A percentile compares a stretch with the other conserved stretches of the same genome.
These are phyloP conservation scores for Lates japonicus DNA, from an alignment of 2,797 vertebrate species.

Conservation along the genomic window DNA sequence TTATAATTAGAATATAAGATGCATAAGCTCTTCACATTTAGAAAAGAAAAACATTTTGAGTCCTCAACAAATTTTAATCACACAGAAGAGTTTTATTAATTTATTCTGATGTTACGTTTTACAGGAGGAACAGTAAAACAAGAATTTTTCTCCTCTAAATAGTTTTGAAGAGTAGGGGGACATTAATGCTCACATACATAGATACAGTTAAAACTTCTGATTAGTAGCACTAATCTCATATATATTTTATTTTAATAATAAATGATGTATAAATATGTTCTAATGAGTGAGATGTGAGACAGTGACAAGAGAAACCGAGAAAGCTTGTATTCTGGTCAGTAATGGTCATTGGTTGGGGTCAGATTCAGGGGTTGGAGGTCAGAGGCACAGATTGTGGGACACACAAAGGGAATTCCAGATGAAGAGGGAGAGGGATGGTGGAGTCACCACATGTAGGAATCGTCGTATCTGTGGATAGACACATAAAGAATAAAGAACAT, in stretches of 20 bases:
- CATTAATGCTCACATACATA: slow-evolving; percentile 27
- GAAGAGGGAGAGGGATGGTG: slow-evolving; percentile 26
- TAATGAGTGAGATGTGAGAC: slow-evolving; percentile 46
- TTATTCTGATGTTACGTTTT: slow-evolving; percentile 56
- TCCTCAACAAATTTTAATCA: slow-evolving; percentile 48
- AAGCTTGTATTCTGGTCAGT: slow-evolving; percentile 37
- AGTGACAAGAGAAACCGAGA: slow-evolving; percentile 48
- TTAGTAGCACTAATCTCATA: slow-evolving; percentile 51
- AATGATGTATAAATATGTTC: slow-evolving; percentile 77
- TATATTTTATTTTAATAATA: slow-evolving; percentile 69
- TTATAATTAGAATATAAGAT: background rate
- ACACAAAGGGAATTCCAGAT: slow-evolving; percentile 53
- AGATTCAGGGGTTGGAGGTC: slow-evolving; percentile 43
- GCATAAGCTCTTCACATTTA: background rate
- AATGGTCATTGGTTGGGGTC: slow-evolving; percentile 36
- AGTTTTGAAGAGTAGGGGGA: slow-evolving; percentile 24
- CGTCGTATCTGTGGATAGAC: slow-evolving; percentile 76
- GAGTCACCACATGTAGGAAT: slow-evolving; percentile 84
- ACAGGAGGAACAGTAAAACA: slow-evolving; percentile 75
- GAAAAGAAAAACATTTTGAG: background rate
- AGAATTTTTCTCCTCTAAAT: slow-evolving; percentile 44
- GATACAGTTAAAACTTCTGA: slow-evolving; percentile 51
- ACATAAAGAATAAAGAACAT: background rate
- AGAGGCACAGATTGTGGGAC: slow-evolving; percentile 77
- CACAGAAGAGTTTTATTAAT: slow-evolving; percentile 65